Evolutionary conservation across 2,113 vertebrate species (phyloP).

Genomic region (Rhodinocichla rosea): DNA sequence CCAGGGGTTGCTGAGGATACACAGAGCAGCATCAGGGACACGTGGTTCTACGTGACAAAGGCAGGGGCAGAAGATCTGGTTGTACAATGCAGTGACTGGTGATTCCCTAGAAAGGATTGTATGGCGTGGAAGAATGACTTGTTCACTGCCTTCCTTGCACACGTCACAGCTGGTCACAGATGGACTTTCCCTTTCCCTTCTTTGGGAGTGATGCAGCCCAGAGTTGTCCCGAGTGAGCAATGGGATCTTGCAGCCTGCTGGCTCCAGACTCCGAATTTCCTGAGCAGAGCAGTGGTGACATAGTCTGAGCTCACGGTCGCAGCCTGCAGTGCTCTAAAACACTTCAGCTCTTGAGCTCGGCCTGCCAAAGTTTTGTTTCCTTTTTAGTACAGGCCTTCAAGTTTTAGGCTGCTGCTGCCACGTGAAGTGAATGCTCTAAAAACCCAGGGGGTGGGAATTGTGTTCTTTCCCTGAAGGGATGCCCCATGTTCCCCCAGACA

Average conservation of each 20-base stretch:
- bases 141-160: neutral
- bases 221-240: neutral
- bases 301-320: neutral
- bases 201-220: neutral
- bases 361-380: neutral
- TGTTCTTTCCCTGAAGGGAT: neutral
- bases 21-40: neutral
- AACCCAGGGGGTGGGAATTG: neutral
- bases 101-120: neutral
- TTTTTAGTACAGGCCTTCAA: neutral
- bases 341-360: neutral
- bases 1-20: neutral
- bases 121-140: neutral
- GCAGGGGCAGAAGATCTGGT: neutral
- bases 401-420: neutral
- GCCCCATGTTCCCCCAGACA: neutral
- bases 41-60: neutral
- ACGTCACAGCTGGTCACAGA: neutral
- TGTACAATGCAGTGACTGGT: neutral
- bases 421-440: fast-evolving
- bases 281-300: fast-evolving
- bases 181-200: neutral
- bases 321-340: neutral
- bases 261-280: neutral
- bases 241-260: neutral